Evolutionary conservation across 2,797 vertebrate species (phyloP).

Genomic region (Falco peregrinus): DNA sequence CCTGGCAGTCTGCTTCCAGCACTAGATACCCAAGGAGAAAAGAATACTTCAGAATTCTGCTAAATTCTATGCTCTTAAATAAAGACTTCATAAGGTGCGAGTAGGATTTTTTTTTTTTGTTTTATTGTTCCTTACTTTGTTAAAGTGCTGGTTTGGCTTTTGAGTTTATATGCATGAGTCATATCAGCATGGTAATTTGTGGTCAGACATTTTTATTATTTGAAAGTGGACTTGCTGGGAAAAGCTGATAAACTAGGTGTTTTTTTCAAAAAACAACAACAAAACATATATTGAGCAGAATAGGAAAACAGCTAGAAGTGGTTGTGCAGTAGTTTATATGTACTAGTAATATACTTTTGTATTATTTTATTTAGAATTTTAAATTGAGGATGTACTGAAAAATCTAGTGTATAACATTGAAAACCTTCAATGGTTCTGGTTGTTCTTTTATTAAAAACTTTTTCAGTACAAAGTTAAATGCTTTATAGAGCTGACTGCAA

Average conservation of each 20-base stretch:
- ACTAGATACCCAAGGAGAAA: not conserved
- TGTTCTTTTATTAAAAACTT: not conserved
- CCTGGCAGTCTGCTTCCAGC: not conserved
- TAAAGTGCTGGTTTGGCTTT: not conserved
- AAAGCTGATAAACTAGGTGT: not conserved
- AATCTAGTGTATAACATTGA: not conserved
- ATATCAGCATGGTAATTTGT: not conserved
- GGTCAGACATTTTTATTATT: not conserved
- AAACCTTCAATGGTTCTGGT: not conserved
- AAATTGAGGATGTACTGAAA: not conserved
- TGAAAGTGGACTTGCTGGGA: not conserved
- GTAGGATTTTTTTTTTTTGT: not conserved
- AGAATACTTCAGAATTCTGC: not conserved
- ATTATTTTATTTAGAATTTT: not conserved
- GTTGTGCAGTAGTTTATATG: not conserved
- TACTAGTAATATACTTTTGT: not conserved
- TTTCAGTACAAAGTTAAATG: not conserved
- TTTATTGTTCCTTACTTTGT: not conserved
- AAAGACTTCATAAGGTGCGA: not conserved
- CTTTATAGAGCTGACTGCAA: not conserved
- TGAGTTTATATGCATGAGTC: not conserved
- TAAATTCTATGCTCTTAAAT: not conserved
- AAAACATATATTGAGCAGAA: not conserved
- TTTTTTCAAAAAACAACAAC: not conserved
- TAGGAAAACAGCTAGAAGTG: not conserved